phyloP scores from a whole-genome alignment of 2,113 vertebrate genomes.

The Osmerus mordax region DNA sequence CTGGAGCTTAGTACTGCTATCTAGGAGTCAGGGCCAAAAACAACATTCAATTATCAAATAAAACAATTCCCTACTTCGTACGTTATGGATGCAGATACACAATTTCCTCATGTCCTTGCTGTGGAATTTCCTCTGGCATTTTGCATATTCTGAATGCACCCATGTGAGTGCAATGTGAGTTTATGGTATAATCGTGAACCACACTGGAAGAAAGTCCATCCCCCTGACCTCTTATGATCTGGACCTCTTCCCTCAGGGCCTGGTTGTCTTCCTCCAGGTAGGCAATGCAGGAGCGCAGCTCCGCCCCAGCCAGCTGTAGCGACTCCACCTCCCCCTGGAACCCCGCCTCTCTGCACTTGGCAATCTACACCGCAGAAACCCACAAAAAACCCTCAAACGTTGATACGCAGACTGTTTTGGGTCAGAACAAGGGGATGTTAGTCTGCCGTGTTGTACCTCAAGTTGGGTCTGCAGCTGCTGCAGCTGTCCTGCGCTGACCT shows the following conservation, averaged over 20 bases:
- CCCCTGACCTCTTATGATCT: slow-evolving; percentile 47
- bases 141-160: background rate
- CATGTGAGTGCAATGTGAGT: background rate
- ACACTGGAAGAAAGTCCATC: too few relatives aligned
- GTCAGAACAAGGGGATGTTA: too few relatives aligned
- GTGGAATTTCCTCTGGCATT: background rate
- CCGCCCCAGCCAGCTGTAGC: slow-evolving; percentile 50
- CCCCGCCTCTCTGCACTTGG: slow-evolving; percentile 51
- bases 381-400: too few relatives aligned
- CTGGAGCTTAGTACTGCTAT: slow-evolving; percentile 22
- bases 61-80: background rate
- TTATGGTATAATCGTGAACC: too few relatives aligned
- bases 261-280: slow-evolving; percentile 74
- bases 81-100: background rate
- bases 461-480: slow-evolving; percentile 76
- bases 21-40: slow-evolving; percentile 24
- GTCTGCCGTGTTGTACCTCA: slow-evolving; percentile 71
- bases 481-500: slow-evolving; percentile 69
- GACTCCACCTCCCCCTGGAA: slow-evolving; percentile 52
- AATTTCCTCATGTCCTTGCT: background rate
- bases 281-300: slow-evolving; percentile 61
- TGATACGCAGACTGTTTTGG: too few relatives aligned
- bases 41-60: background rate
- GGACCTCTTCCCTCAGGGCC: slow-evolving; percentile 57
- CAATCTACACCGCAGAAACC: slow-evolving; percentile 50